Conservation (phyloP, 1,140 invertebrate species). For the Leptinotarsa lineolata region DNA sequence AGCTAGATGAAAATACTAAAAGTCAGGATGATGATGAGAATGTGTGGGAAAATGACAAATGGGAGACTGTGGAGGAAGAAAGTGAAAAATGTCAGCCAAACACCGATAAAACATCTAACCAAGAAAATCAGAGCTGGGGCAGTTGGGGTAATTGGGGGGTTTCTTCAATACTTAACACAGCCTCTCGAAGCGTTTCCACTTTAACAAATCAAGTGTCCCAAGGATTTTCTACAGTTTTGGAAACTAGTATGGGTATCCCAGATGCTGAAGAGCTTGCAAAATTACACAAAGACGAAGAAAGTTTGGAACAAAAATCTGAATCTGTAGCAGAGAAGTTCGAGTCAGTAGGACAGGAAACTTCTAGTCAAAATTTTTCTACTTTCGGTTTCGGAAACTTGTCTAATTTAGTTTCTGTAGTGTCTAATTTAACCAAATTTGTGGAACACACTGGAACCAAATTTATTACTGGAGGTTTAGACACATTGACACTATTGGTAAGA, state of each 20-base stretch:
- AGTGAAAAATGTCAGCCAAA: too few species aligned
- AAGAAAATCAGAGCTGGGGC: conserved; percentile 37
- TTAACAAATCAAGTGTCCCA: conserved; percentile 79
- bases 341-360: conserved; percentile 25
- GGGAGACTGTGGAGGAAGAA: conserved; percentile 43
- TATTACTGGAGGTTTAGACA: conserved; percentile 81
- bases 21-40: conserved; percentile 38
- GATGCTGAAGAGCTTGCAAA: conserved; percentile 75
- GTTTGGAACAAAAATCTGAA: not conserved
- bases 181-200: conserved; percentile 71
- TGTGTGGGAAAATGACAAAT: conserved; percentile 46
- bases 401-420: conserved; percentile 69
- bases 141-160: conserved; percentile 72
- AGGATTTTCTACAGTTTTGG: conserved; percentile 74
- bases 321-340: conserved; percentile 12
- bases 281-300: conserved; percentile 28
- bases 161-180: conserved; percentile 72
- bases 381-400: conserved; percentile 68
- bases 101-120: too few species aligned
- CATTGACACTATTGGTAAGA: conserved; percentile 78
- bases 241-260: conserved; percentile 75
- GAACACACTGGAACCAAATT: conserved; percentile 73
- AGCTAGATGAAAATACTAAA: conserved; percentile 22
- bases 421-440: conserved; percentile 69
- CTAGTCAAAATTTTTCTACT: conserved; percentile 36